These are phyloP conservation scores for Cheilosia impressa DNA, from an alignment of 2,888 invertebrate species.

Conservation along the genomic window DNA sequence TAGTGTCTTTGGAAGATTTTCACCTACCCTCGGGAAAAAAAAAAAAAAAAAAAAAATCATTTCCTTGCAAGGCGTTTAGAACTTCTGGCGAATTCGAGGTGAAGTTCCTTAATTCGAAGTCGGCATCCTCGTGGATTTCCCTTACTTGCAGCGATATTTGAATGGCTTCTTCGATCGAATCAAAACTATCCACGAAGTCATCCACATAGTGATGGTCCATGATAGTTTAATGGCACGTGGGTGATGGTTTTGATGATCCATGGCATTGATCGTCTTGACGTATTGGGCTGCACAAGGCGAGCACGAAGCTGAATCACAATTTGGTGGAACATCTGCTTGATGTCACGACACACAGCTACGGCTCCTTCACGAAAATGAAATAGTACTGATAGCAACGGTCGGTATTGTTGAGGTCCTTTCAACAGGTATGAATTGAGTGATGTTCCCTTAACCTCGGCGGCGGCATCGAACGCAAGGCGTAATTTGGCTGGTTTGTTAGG, in stretches of 20 bases:
- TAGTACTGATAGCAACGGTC: slow-evolving; percentile 32
- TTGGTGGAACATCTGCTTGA: slow-evolving; percentile 76
- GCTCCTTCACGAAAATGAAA: slow-evolving; percentile 77
- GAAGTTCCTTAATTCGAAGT: slow-evolving; percentile 25
- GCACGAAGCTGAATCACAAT: background rate
- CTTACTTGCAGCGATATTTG: slow-evolving; percentile 30
- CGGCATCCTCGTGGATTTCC: background rate
- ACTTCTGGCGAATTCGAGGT: slow-evolving; percentile 56
- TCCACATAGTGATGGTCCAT: slow-evolving; percentile 46
- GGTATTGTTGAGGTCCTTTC: no score
- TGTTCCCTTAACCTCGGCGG: no score
- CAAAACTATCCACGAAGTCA: slow-evolving; percentile 55
- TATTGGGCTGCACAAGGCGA: background rate
- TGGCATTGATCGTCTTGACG: background rate
- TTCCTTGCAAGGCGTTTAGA: slow-evolving; percentile 11
- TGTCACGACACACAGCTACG: slow-evolving; percentile 78
- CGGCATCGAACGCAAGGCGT: no score
- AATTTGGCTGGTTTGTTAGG: no score
- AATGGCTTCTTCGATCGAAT: slow-evolving; percentile 51
- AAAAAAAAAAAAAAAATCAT: no score
- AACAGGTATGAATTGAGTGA: no score
- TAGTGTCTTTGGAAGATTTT: no score
- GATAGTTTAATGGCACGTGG: slow-evolving; percentile 53
- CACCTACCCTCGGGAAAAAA: no score
- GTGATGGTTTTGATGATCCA: slow-evolving; percentile 14